Base-by-base conservation (phyloP, 1,140 invertebrate species). In the Papilio polyxenes region DNA sequence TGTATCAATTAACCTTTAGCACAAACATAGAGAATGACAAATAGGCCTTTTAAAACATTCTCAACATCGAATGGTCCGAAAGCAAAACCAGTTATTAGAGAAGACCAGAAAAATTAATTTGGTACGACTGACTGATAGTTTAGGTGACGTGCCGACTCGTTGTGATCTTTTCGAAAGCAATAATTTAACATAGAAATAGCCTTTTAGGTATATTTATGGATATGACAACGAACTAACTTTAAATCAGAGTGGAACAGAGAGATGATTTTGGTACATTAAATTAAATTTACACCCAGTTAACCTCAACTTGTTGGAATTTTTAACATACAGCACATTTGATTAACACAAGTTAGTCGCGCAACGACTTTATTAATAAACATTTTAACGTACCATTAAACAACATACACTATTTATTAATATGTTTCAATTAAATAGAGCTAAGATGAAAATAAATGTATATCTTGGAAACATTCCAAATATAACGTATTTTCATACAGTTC, bases 1-100 rank as follows among this genome's bases (percentile, higher is more conserved):
- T 77, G 20, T 51, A 77, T 77, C 44, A 77, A 77, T 77, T 77
- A 77, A 77, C 75, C 75, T 77, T 77, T 51, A 23, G 13, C 75
- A 77, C 49, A 77, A 13, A 51, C 48, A 53, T 20, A 77, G n/a
- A 49, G 23, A 49, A 17, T 77, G 44, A 77, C 31, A 77, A 51
- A 77, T 77, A 13, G 20, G 10, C 49, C 48, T 77, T 77, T 53
- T 77, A 77, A 77, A 77, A 75, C n/a, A 44, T 37, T 53, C 49
- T 77, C 49, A 23, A 77, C 75, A 49, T 8, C 53, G 20, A 31
- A 77, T 53, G 44, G 9, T 77, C 20, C 10, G 20, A 51, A 37
- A 53, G 20, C 23, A 77, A 37, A 77, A 77, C 75, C 75, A 77
- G 75, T 77, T 74, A 40, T 44, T 31, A 77, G 48, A 56, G 49